A percentile compares a stretch with the other conserved stretches of the same genome.
These are phyloP conservation scores for Lutraria lutraria DNA, from an alignment of 2,888 invertebrate species.

Conservation along the genomic window DNA sequence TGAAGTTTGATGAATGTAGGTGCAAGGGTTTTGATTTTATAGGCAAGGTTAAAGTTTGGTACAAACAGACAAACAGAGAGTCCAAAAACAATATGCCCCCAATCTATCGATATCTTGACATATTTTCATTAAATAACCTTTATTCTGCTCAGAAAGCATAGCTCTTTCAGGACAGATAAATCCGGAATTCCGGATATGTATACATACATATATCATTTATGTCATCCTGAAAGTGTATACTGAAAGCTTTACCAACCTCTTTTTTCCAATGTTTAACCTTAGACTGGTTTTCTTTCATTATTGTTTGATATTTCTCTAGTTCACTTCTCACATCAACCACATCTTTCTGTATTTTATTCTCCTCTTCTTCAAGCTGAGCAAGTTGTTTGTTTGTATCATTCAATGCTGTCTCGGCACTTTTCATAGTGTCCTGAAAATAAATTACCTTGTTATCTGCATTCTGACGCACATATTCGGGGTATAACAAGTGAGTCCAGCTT, in stretches of 20 bases:
- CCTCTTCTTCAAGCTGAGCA: conserved; percentile 80
- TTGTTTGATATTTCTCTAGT: conserved; percentile 87
- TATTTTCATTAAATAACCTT: too few relatives aligned
- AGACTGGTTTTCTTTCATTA: conserved; percentile 85
- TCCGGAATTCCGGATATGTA: too few relatives aligned
- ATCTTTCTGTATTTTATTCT: conserved; percentile 89
- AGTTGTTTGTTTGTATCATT: conserved; percentile 78
- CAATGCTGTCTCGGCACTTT: conserved; percentile 80
- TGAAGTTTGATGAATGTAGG: too few relatives aligned
- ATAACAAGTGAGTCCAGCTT: not conserved
- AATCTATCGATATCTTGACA: too few relatives aligned
- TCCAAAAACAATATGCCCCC: too few relatives aligned
- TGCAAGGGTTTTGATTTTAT: too few relatives aligned
- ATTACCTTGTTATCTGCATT: not conserved
- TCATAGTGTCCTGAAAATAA: conserved; percentile 79
- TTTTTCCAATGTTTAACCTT: conserved; percentile 86
- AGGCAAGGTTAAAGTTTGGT: too few relatives aligned
- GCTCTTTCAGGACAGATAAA: too few relatives aligned
- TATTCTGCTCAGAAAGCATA: too few relatives aligned
- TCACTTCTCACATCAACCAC: conserved; percentile 93
- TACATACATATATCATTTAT: too few relatives aligned
- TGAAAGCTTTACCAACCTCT: conserved; percentile 84
- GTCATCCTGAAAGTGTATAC: too few relatives aligned
- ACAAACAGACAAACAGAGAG: too few relatives aligned
- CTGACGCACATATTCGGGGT: not conserved